phyloP scores from a whole-genome alignment of 2,113 vertebrate genomes.

The Herpailurus yagouaroundi region DNA sequence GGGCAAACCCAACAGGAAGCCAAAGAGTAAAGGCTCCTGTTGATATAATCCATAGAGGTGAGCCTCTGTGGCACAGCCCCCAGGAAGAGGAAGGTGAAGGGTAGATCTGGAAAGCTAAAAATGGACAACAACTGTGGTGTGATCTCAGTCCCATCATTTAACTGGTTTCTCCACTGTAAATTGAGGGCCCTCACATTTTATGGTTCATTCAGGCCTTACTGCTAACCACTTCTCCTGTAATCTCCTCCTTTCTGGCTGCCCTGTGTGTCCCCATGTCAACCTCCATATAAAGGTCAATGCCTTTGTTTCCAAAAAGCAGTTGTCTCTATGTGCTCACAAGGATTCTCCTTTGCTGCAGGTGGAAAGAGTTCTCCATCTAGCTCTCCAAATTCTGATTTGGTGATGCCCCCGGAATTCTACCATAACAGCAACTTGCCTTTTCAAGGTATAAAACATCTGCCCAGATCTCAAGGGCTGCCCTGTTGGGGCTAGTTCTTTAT shows the following conservation, averaged over 20 bases:
- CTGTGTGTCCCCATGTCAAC: not conserved
- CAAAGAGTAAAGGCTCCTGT: not conserved
- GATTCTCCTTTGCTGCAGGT: not conserved
- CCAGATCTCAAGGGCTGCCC: not conserved
- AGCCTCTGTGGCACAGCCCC: not conserved
- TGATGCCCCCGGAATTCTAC: not conserved
- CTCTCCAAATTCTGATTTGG: constrained; percentile 2
- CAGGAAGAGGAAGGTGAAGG: not conserved
- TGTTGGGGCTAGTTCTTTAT: not conserved
- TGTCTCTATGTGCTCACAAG: not conserved
- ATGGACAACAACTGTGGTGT: not conserved
- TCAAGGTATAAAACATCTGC: not conserved
- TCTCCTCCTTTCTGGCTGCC: not conserved
- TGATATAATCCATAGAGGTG: not conserved
- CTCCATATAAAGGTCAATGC: not conserved
- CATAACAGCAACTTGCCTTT: not conserved
- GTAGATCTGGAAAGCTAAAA: not conserved
- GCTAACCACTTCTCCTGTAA: not conserved
- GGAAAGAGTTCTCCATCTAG: not conserved
- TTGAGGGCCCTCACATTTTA: not conserved
- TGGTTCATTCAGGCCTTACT: not conserved
- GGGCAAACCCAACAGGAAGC: not conserved
- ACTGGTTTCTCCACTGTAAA: not conserved
- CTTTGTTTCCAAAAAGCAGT: not conserved
- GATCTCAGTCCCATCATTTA: not conserved